Conservation (phyloP, 2,888 invertebrate genomes). For the Drosophila differens region DNA sequence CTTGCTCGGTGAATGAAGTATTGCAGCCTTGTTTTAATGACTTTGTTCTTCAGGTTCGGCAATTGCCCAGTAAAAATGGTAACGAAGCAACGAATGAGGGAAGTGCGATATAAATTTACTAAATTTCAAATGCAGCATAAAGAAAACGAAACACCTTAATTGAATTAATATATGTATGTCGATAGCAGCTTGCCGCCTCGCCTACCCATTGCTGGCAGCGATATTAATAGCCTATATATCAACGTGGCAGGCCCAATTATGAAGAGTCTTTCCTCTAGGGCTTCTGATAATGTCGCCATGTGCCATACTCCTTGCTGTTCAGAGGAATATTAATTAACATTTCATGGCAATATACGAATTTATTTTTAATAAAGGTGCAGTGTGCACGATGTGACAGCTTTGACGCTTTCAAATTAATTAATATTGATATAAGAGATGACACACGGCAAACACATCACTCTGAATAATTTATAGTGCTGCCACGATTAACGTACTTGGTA, state of each 20-base stretch:
- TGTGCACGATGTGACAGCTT: slow-evolving; percentile 26
- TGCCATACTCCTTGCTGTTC: slow-evolving; percentile 1
- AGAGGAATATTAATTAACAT: slow-evolving; percentile 64
- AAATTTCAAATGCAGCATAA: slow-evolving; percentile 20
- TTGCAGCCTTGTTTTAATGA: slow-evolving; percentile 13
- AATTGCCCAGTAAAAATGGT: slow-evolving; percentile 27
- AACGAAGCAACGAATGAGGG: slow-evolving; percentile 2
- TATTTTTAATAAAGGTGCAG: slow-evolving; percentile 29
- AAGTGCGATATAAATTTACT: slow-evolving; percentile 23
- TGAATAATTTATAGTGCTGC: slow-evolving; percentile 41
- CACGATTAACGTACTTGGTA: slow-evolving; percentile 10
- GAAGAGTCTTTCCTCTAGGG: slow-evolving; percentile 7
- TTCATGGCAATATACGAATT: slow-evolving; percentile 55
- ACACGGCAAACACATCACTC: not conserved
- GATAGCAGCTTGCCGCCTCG: slow-evolving; percentile 9
- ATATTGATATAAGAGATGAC: slow-evolving; percentile 34
- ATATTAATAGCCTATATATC: slow-evolving; percentile 50
- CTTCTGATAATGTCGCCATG: not conserved
- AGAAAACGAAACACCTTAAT: slow-evolving; percentile 22
- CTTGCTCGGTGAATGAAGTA: slow-evolving; percentile 40
- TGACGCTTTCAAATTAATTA: slow-evolving; percentile 63
- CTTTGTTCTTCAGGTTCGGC: slow-evolving; percentile 16
- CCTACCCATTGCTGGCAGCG: slow-evolving; percentile 8
- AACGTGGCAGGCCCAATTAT: slow-evolving; percentile 13
- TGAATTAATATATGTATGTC: slow-evolving; percentile 17